Conservation (phyloP, 2,113 vertebrate genomes). For the Cyprinodon brontotheroides region DNA sequence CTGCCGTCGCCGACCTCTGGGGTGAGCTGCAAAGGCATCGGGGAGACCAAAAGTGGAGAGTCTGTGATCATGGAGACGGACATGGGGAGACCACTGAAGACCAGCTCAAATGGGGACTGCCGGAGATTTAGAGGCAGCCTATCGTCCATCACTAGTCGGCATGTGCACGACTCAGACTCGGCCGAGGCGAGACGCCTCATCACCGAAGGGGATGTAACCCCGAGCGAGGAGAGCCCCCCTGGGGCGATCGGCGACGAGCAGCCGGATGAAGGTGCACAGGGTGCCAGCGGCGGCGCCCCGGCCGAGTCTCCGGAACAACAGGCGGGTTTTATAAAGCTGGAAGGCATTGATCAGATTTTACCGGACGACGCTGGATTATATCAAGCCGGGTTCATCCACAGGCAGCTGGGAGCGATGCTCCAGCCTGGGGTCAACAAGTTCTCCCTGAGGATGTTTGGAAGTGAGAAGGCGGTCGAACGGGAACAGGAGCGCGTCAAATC, state of each 20-base stretch:
- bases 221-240: constrained; percentile 83
- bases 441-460: constrained; percentile 99
- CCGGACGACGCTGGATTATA: constrained; percentile 92
- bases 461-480: constrained; percentile 97
- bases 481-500: constrained; percentile 98
- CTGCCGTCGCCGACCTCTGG: constrained; percentile 85
- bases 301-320: constrained; percentile 78
- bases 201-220: constrained; percentile 86
- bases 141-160: constrained; percentile 91
- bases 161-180: constrained; percentile 87
- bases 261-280: constrained; percentile 78
- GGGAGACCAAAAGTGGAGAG: constrained; percentile 79
- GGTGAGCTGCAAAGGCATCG: constrained; percentile 79
- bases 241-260: constrained; percentile 83
- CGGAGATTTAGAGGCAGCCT: constrained; percentile 94
- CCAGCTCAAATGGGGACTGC: constrained; percentile 97
- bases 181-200: constrained; percentile 93
- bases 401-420: constrained; percentile 96
- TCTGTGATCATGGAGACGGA: constrained; percentile 84
- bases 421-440: constrained; percentile 99
- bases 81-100: constrained; percentile 84
- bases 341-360: constrained; percentile 90
- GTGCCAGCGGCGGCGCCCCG: constrained; percentile 65
- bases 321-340: constrained; percentile 88
- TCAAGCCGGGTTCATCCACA: constrained; percentile 95